Evolutionary conservation across 2,113 vertebrate species (phyloP).

Genomic region (Pterophyllum scalare): DNA sequence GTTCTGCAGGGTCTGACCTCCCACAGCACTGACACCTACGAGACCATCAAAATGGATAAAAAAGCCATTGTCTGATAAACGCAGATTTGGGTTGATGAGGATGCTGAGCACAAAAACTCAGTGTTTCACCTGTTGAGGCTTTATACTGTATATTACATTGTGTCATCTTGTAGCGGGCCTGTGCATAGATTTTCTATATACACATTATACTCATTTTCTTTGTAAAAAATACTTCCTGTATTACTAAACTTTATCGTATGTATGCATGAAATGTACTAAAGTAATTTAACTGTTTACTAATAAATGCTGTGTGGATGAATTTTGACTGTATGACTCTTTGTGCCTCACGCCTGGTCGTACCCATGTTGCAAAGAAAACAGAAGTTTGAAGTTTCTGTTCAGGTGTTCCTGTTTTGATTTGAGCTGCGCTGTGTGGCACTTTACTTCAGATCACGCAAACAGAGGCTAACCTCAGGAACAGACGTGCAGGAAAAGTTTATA

Average conservation of each 20-base stretch:
- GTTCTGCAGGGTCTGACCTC: slow-evolving; percentile 63
- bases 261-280: slow-evolving; percentile 16
- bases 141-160: slow-evolving; percentile 10
- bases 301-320: background rate
- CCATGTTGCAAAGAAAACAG: background rate
- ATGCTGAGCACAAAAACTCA: background rate
- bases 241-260: background rate
- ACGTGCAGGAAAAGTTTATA: background rate
- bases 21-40: slow-evolving; percentile 64
- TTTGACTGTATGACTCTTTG: background rate
- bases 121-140: background rate
- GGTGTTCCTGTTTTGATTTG: slow-evolving; percentile 1
- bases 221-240: slow-evolving; percentile 14
- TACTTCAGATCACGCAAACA: background rate
- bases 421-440: background rate
- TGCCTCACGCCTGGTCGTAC: background rate
- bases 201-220: background rate
- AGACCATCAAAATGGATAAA: slow-evolving; percentile 69
- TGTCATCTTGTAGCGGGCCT: background rate
- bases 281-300: slow-evolving; percentile 20
- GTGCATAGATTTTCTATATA: background rate
- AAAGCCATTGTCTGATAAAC: slow-evolving; percentile 18
- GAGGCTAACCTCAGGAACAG: background rate
- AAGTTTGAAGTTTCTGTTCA: slow-evolving; percentile 8
- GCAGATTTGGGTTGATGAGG: background rate